Evolutionary conservation across 2,113 vertebrate species (phyloP), one percentile per base, ranked within the genome.

Genomic region (Nannospalax galili): DNA sequence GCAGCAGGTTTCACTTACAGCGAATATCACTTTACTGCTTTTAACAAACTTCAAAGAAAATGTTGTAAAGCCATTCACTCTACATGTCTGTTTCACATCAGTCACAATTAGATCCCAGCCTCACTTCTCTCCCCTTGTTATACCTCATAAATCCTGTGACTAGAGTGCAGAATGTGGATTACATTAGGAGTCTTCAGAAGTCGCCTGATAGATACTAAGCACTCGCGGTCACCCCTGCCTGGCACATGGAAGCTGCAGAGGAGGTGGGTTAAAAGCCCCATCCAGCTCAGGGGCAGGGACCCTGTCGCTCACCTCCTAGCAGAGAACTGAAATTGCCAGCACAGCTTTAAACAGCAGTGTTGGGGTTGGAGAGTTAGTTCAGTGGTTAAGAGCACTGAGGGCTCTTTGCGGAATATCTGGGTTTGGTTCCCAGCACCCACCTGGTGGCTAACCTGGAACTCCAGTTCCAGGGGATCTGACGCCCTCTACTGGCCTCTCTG

Each of bases 21-120:
- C 98, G 99, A 99, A 99, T 99, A 99, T 99, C 99, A 99, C 99
- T 99, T 99, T 99, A 98, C 99, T 98, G 98, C 99, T 98, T 98
- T 99, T 99, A 99, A 98, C 98, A 92, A 98, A 99, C 99, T 99
- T 99, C 99, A 99, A 99, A 99, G 99, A 95, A 90, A 98, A 98
- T 97, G 98, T 99, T 99, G 99, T 98, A 98, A 98, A 98, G 97
- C 98, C 97, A 97, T 98, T 99, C 97, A 98, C 98, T 98, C 98
- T 97, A 96, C 98, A 98, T 98, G 98, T 99, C 98, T 99, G 98
- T 98, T 99, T 99, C 98, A 98, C 99, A 99, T 99, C 99, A 99
- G 99, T 99, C 98, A 98, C 98, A 98, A 98, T 98, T 98, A 97
- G 97, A 97, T 97, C 98, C 98, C 5, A 89, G 97, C 98, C 98